Evolutionary conservation across 2,888 invertebrate species (phyloP).

Genomic region (Hydrotaea diabolus): DNA sequence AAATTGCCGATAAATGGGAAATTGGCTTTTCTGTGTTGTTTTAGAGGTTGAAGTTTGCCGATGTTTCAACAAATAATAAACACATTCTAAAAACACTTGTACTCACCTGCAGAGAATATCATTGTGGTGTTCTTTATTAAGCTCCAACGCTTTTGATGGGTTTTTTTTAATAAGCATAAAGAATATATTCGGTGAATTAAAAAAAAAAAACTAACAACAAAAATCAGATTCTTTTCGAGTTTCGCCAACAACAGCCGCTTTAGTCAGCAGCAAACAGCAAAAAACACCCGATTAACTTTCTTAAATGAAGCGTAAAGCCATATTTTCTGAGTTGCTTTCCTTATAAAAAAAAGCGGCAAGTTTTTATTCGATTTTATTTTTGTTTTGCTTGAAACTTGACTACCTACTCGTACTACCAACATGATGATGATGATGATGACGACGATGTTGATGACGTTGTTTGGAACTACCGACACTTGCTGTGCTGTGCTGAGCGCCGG

Average conservation of each 20-base stretch:
- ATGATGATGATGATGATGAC: neutral
- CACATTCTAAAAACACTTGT: neutral
- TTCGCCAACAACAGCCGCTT: neutral
- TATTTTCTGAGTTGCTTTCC: constrained; percentile 5
- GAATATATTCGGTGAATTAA: neutral
- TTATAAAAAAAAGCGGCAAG: constrained; percentile 23
- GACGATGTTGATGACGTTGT: constrained; percentile 11
- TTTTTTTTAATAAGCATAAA: constrained; percentile 14
- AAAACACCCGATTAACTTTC: constrained; percentile 21
- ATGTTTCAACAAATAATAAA: neutral
- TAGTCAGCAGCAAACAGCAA: neutral
- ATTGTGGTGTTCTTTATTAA: neutral
- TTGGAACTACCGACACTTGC: constrained; percentile 45
- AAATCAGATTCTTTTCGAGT: neutral
- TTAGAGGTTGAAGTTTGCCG: neutral
- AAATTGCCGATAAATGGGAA: neutral
- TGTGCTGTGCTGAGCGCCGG: constrained; percentile 51
- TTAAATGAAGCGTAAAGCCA: constrained; percentile 39
- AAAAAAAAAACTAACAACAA: neutral
- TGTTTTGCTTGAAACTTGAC: constrained; percentile 1
- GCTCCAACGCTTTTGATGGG: neutral
- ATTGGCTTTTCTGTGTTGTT: neutral
- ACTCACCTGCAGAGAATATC: neutral
- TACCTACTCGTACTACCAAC: neutral
- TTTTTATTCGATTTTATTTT: too few species aligned